Percentiles rank a stretch among this genome's conserved stretches.
Evolutionary conservation across 30 jellyfish, hydroid and myxozoan genomes (phyloP).

Genomic region (Turritopsis rubra): DNA sequence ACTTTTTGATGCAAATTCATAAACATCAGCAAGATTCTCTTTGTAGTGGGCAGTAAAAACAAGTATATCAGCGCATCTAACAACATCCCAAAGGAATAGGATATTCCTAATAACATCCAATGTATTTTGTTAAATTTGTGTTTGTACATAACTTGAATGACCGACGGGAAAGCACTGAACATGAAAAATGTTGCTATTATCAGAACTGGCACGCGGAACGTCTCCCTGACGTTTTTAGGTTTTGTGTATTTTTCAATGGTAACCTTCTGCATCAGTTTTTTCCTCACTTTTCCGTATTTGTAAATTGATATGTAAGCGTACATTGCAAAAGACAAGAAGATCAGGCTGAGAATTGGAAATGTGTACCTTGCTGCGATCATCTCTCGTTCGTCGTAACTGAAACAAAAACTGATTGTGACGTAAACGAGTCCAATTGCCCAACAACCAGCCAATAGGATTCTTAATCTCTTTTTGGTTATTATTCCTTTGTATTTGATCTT

Average conservation of each 20-base stretch:
- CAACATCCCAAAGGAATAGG: background rate
- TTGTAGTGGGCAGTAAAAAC: slow-evolving; percentile 1
- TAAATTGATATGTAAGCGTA: background rate
- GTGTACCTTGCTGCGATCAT: slow-evolving; percentile 1
- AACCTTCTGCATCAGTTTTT: background rate
- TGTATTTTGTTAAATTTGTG: background rate
- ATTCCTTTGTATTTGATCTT: slow-evolving; percentile 1
- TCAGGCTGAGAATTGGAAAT: slow-evolving; percentile 1
- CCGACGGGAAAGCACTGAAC: background rate
- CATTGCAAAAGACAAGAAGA: background rate
- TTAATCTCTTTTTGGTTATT: background rate
- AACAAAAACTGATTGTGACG: slow-evolving; percentile 6
- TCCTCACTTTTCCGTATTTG: background rate
- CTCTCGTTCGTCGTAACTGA: background rate
- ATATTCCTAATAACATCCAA: background rate
- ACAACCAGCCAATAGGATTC: background rate
- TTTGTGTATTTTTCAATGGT: background rate
- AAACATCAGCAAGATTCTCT: background rate
- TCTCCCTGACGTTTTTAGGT: background rate
- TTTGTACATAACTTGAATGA: background rate
- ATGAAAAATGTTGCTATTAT: background rate
- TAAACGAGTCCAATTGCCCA: slow-evolving; percentile 17
- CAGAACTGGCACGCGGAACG: slow-evolving; percentile 21
- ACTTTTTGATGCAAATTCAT: no score
- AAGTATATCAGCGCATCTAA: slow-evolving; percentile 9